Evolutionary conservation across 2,888 invertebrate genomes (phyloP), one percentile per base, ranked within the genome.

Genomic region (Gortyna flavago): DNA sequence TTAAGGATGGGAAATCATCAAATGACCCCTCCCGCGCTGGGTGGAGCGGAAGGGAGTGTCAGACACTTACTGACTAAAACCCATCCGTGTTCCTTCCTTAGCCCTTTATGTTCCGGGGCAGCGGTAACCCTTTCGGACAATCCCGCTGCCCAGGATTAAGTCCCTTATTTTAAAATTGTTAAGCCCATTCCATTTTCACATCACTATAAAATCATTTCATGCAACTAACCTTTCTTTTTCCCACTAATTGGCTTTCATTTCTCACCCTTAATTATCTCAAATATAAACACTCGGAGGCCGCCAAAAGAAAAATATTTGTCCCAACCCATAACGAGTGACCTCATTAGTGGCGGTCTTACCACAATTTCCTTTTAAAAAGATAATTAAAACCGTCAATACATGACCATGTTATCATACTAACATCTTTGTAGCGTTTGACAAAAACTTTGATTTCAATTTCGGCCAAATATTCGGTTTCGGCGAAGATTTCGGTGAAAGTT

Each of bases 221-320:
- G 21, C 73, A 74, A 79, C 72, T 75, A 74, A 61, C n/a, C 38
- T 77, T 79, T 75, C 16, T 79, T 68, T 77, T 69, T 7, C 38
- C 11, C 61, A 69, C 80, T 85, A 83, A 85, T 83, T 85, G 84
- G 80, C 74, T 8, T 67, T 75, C 74, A 71, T 83, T 83, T 75
- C 80, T 83, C 76, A 83, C 79, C 29, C 75, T 77, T 85, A 77
- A 86, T 84, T 81, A 81, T 84, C 77, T 74, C 75, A 79, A 84
- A 79, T 11, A 78, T 82, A 80, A 86, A 84, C 85, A 84, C 72
- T 84, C 54, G 44, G 65, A 61, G 64, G 65, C 51, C 65, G 77
- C 79, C 69, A 83, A 83, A 85, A 80, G 80, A 79, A 83, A 85
- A 86, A 85, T 86, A 83, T 80, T 85, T 80, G 77, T 83, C 54